These are phyloP conservation scores for Mastacembelus armatus DNA, from an alignment of 2,797 vertebrate genomes.

Conservation along the genomic window DNA sequence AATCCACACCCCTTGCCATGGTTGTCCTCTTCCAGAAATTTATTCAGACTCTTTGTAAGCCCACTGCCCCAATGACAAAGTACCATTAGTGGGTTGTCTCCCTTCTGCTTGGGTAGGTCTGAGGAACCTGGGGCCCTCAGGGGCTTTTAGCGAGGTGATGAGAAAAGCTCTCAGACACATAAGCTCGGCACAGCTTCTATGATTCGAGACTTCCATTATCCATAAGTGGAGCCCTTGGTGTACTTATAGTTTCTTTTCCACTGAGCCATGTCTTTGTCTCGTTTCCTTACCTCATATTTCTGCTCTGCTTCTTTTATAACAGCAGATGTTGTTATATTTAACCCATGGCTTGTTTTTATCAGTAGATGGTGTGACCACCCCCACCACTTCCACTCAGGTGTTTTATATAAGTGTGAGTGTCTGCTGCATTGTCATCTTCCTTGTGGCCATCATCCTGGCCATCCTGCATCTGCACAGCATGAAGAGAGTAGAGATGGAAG, in stretches of 20 bases:
- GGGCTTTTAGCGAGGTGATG: conserved; percentile 69
- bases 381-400: conserved; percentile 96
- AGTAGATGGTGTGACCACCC: conserved; percentile 90
- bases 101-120: conserved; percentile 69
- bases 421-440: conserved; percentile 98
- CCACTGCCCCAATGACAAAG: conserved; percentile 47
- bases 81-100: conserved; percentile 82
- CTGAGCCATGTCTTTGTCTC: conserved; percentile 13
- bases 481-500: conserved; percentile 97
- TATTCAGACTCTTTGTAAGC: conserved; percentile 54
- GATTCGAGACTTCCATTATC: conserved; percentile 53
- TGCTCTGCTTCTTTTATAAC: neutral
- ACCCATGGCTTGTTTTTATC: conserved; percentile 44
- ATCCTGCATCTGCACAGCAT: conserved; percentile 99
- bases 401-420: conserved; percentile 99
- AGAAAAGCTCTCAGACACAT: conserved; percentile 67
- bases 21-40: conserved; percentile 46
- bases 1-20: conserved; percentile 16
- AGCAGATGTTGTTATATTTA: neutral
- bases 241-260: conserved; percentile 10
- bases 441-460: conserved; percentile 97
- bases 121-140: conserved; percentile 51
- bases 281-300: conserved; percentile 9
- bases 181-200: conserved; percentile 18
- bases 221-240: conserved; percentile 33